These are phyloP conservation scores for Shargacucullia verbasci DNA, from an alignment of 2,888 invertebrate genomes.

Conservation along the genomic window DNA sequence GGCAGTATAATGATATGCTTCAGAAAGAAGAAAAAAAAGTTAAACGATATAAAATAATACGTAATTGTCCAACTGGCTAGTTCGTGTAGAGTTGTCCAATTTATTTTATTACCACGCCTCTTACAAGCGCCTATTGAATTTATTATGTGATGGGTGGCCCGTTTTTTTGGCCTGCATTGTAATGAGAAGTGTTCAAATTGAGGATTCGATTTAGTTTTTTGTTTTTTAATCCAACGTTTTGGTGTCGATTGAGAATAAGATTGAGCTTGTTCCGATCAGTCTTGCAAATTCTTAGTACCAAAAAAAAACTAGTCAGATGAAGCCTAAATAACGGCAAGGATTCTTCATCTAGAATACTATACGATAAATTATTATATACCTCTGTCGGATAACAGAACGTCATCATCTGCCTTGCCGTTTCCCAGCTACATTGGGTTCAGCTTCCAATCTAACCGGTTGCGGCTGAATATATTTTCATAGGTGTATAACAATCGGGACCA, in stretches of 20 bases:
- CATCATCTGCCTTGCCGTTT: too few relatives aligned
- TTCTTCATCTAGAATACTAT: too few relatives aligned
- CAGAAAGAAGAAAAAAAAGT: constrained; percentile 38
- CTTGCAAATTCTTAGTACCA: too few relatives aligned
- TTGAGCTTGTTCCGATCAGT: too few relatives aligned
- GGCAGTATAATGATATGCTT: background rate
- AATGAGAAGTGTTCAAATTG: constrained; percentile 51
- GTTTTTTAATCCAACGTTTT: constrained; percentile 22
- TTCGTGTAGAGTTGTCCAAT: constrained; percentile 56
- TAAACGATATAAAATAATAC: constrained; percentile 61
- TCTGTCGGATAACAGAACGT: too few relatives aligned
- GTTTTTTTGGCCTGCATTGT: constrained; percentile 53
- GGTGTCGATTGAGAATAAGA: constrained; percentile 6
- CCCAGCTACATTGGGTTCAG: too few relatives aligned
- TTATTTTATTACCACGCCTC: constrained; percentile 63
- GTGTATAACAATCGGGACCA: too few relatives aligned
- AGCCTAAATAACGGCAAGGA: too few relatives aligned
- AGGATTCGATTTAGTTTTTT: constrained; percentile 15
- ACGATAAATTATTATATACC: too few relatives aligned
- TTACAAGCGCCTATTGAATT: constrained; percentile 57
- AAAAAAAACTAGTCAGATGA: too few relatives aligned
- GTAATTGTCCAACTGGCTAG: constrained; percentile 60
- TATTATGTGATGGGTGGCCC: constrained; percentile 59
- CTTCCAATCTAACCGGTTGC: too few relatives aligned
- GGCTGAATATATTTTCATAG: too few relatives aligned